These are phyloP conservation scores for Miichthys miiuy DNA, from an alignment of 2,797 vertebrate genomes.

Conservation along the genomic window DNA sequence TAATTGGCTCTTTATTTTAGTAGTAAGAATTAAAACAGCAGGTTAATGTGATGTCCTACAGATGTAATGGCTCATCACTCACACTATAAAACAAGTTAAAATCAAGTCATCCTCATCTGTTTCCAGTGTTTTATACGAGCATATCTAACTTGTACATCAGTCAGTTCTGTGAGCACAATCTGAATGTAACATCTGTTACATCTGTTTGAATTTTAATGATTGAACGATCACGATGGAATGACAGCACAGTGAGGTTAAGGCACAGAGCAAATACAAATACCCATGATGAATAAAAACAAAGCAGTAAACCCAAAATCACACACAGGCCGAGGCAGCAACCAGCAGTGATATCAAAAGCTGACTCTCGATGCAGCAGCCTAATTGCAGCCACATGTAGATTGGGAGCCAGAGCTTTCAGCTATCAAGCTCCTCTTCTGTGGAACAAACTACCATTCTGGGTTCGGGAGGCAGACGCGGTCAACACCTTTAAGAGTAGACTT, in stretches of 20 bases:
- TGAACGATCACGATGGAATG: slow-evolving; percentile 3
- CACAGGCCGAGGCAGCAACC: slow-evolving; percentile 24
- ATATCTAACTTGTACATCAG: neutral
- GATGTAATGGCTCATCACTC: neutral
- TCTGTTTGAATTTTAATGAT: slow-evolving; percentile 30
- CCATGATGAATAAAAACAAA: slow-evolving; percentile 29
- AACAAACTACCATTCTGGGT: no score
- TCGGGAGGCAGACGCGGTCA: no score
- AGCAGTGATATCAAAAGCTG: slow-evolving; percentile 44
- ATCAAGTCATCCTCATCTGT: neutral
- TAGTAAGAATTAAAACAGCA: slow-evolving; percentile 15
- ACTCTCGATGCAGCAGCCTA: slow-evolving; percentile 42
- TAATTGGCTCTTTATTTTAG: slow-evolving; percentile 28
- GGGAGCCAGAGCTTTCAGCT: no score
- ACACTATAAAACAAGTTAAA: slow-evolving; percentile 4
- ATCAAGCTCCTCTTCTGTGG: no score
- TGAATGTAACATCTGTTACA: slow-evolving; percentile 30
- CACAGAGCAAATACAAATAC: slow-evolving; percentile 34
- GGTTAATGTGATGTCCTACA: slow-evolving; percentile 22
- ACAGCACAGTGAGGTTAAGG: neutral
- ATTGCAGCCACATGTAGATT: slow-evolving; percentile 66
- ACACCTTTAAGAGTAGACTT: no score
- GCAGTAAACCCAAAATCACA: slow-evolving; percentile 57
- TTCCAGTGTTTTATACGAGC: neutral
- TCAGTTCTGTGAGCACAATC: slow-evolving; percentile 18